Conservation (phyloP, 2,888 invertebrate species). For the Carabus problematicus region DNA sequence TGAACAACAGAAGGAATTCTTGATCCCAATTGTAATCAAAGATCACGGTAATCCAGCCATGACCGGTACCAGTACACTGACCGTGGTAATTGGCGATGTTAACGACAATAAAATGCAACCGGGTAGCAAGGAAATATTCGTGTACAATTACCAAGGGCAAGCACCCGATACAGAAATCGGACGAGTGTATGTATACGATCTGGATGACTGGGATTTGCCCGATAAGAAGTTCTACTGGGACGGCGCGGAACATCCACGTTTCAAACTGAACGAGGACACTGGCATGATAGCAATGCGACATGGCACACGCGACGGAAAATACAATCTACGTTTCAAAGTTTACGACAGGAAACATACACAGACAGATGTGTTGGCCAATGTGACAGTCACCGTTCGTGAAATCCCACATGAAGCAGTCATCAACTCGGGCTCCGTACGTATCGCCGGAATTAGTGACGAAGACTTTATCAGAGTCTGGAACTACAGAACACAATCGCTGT, state of each 20-base stretch:
- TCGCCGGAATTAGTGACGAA: slow-evolving; percentile 94
- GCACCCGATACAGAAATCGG: slow-evolving; percentile 90
- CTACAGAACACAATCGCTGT: slow-evolving; percentile 84
- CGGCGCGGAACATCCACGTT: slow-evolving; percentile 82
- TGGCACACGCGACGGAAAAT: slow-evolving; percentile 87
- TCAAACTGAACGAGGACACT: slow-evolving; percentile 87
- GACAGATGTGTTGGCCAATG: slow-evolving; percentile 95
- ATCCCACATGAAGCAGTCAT: slow-evolving; percentile 95
- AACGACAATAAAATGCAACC: slow-evolving; percentile 99
- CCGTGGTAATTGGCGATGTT: slow-evolving; percentile 96
- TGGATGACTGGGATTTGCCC: slow-evolving; percentile 98
- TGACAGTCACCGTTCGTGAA: slow-evolving; percentile 91
- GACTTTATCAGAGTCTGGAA: slow-evolving; percentile 96
- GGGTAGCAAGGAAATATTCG: slow-evolving; percentile 95
- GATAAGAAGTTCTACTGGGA: slow-evolving; percentile 99
- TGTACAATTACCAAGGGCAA: slow-evolving; percentile 94
- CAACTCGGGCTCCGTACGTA: slow-evolving; percentile 93
- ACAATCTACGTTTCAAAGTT: slow-evolving; percentile 83
- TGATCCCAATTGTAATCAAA: slow-evolving; percentile 96
- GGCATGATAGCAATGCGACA: slow-evolving; percentile 97
- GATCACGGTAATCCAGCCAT: slow-evolving; percentile 96
- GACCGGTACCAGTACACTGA: slow-evolving; percentile 95
- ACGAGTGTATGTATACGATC: slow-evolving; percentile 94
- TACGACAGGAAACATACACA: slow-evolving; percentile 95
- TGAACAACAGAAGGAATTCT: slow-evolving; percentile 94